Conservation (phyloP, 2,113 vertebrate genomes). For the Lanius ludovicianus region DNA sequence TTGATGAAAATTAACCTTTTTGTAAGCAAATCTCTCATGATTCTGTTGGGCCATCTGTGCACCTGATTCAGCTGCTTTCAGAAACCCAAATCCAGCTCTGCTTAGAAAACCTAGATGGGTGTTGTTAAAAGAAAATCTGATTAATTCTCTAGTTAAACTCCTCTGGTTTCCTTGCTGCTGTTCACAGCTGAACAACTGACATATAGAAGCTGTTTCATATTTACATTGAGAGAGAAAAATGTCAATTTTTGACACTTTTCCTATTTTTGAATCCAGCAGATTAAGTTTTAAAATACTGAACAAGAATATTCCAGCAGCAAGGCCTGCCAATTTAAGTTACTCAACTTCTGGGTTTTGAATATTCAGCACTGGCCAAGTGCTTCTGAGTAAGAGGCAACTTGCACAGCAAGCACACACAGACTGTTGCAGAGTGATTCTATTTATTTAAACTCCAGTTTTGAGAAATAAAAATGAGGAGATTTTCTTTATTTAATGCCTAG, state of each 20-base stretch:
- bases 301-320: background rate
- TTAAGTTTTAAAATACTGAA: background rate
- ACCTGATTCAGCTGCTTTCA: background rate
- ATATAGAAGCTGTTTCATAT: background rate
- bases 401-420: background rate
- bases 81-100: background rate
- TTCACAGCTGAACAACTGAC: background rate
- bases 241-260: background rate
- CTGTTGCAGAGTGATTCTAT: background rate
- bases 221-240: background rate
- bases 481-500: background rate
- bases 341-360: background rate
- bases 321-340: background rate
- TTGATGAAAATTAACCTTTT: conserved; percentile 11
- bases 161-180: background rate
- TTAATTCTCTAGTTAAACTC: background rate
- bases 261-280: background rate
- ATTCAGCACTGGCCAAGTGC: background rate
- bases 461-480: background rate
- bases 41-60: background rate
- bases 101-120: background rate
- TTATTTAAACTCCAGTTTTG: background rate
- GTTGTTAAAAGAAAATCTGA: background rate
- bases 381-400: background rate
- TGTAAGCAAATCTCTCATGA: background rate